Evolutionary conservation across 2,797 vertebrate species (phyloP).

Genomic region (Cryptoprocta ferox): DNA sequence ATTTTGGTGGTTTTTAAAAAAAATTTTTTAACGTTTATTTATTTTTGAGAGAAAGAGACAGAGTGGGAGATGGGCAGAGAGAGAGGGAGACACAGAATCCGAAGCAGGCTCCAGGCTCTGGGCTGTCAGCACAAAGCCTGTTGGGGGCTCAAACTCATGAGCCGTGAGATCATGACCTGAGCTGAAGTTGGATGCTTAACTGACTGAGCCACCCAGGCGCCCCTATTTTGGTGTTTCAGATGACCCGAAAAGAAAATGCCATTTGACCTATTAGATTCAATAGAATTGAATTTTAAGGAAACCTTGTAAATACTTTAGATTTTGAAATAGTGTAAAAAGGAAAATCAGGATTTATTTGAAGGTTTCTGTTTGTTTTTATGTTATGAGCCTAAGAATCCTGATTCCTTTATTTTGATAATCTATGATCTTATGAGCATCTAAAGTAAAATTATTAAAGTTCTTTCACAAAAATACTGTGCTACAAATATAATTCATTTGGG

Average conservation of each 20-base stretch:
- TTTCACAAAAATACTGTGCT: background rate
- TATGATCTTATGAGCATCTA: background rate
- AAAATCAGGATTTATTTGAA: slow-evolving; percentile 1
- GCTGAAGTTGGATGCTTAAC: too few species aligned
- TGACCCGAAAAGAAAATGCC: background rate
- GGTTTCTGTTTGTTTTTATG: slow-evolving; percentile 26
- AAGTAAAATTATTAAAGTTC: slow-evolving; percentile 12
- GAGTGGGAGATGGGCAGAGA: too few species aligned
- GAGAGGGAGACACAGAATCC: too few species aligned
- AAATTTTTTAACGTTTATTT: too few species aligned
- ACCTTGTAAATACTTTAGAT: background rate
- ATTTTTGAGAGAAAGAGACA: too few species aligned
- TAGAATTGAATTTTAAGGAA: slow-evolving; percentile 52
- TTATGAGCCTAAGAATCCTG: background rate
- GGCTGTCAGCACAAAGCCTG: too few species aligned
- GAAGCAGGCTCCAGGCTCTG: too few species aligned
- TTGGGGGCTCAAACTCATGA: too few species aligned
- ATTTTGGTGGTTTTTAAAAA: background rate
- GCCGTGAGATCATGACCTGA: too few species aligned
- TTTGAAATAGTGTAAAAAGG: background rate
- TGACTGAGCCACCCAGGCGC: too few species aligned
- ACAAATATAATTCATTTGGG: background rate
- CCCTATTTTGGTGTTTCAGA: background rate
- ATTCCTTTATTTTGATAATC: slow-evolving; percentile 21
- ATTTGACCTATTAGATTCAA: slow-evolving; percentile 25